phyloP scores from a whole-genome alignment of 2,888 invertebrate species.

The Eumerus sabulonum region DNA sequence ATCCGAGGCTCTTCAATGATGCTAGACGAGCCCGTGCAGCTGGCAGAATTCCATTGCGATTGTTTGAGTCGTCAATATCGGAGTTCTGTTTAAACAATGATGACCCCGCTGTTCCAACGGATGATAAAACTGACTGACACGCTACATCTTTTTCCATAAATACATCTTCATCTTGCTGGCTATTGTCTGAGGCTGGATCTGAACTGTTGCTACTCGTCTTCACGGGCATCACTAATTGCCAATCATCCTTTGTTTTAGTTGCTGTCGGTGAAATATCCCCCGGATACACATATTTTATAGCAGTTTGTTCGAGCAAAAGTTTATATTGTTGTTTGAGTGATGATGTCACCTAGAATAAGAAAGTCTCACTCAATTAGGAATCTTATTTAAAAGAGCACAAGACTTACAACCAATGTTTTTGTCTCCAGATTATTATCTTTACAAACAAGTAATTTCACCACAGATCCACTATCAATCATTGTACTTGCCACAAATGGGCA shows the following conservation, averaged over 20 bases:
- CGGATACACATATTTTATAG: slow-evolving; percentile 86
- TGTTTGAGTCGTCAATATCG: slow-evolving; percentile 70
- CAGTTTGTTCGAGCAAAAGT: slow-evolving; percentile 88
- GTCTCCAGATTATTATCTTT: slow-evolving; percentile 83
- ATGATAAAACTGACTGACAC: slow-evolving; percentile 12
- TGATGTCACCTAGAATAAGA: slow-evolving; percentile 84
- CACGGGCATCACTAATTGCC: slow-evolving; percentile 78
- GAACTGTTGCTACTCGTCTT: slow-evolving; percentile 75
- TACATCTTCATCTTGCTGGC: slow-evolving; percentile 75
- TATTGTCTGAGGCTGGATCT: slow-evolving; percentile 76
- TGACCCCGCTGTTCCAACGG: slow-evolving; percentile 11
- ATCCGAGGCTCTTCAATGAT: slow-evolving; percentile 84
- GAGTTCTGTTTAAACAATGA: slow-evolving; percentile 36
- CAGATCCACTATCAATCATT: slow-evolving; percentile 76
- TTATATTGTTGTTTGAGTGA: slow-evolving; percentile 89
- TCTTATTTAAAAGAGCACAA: slow-evolving; percentile 59
- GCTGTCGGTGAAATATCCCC: slow-evolving; percentile 76
- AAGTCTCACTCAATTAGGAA: slow-evolving; percentile 32
- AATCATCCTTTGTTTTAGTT: slow-evolving; percentile 74
- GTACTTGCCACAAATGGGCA: slow-evolving; percentile 79
- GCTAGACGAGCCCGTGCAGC: slow-evolving; percentile 81
- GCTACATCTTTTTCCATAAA: slow-evolving; percentile 72
- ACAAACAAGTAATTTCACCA: slow-evolving; percentile 81
- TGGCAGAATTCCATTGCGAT: slow-evolving; percentile 74
- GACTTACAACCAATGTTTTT: slow-evolving; percentile 80